Evolutionary conservation across 2,113 vertebrate genomes (phyloP).

Genomic region (Ptyas mucosa): DNA sequence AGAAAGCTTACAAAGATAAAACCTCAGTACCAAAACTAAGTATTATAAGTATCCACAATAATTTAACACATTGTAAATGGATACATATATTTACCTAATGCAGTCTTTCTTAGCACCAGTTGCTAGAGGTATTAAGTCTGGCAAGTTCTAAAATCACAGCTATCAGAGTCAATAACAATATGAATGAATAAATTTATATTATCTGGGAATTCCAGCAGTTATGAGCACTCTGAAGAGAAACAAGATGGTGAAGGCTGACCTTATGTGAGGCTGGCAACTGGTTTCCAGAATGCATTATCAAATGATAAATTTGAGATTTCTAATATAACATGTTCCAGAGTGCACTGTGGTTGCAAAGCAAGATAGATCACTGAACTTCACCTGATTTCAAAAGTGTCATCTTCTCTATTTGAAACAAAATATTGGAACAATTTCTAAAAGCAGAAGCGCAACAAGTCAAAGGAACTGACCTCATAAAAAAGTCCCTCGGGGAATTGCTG

Average conservation of each 20-base stretch:
- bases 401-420: not conserved
- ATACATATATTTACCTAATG: not conserved
- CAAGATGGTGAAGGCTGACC: not conserved
- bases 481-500: constrained; percentile 96
- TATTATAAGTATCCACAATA: not conserved
- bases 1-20: no score
- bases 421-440: not conserved
- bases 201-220: not conserved
- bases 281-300: not conserved
- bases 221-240: not conserved
- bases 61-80: not conserved
- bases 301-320: not conserved
- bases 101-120: not conserved
- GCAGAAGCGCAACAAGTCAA: not conserved
- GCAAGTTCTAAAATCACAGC: not conserved
- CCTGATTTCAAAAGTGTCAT: not conserved
- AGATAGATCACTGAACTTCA: not conserved
- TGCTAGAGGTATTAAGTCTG: not conserved
- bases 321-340: not conserved
- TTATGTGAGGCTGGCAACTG: not conserved
- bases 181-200: not conserved
- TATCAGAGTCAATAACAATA: not conserved
- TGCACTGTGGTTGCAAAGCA: not conserved
- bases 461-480: constrained; percentile 88
- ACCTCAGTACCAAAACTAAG: not conserved